phyloP scores from a whole-genome alignment of 1,140 invertebrate species.

The Eupristina koningsbergeri region DNA sequence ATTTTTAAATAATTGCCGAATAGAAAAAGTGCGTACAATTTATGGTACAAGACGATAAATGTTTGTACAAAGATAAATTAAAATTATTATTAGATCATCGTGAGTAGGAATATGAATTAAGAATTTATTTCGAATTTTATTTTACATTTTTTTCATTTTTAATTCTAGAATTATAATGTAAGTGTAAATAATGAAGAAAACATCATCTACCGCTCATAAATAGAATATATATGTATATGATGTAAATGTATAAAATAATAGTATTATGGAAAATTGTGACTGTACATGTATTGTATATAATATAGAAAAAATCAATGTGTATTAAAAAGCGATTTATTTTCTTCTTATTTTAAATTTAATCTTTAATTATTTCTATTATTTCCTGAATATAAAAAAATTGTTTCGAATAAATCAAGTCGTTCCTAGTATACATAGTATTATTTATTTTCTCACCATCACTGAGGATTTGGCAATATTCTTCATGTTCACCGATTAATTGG shows the following conservation, averaged over 20 bases:
- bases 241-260: constrained; percentile 52
- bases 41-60: constrained; percentile 9
- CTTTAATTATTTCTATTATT: neutral
- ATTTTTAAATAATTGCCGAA: neutral
- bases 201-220: constrained; percentile 37
- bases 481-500: no score
- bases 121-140: constrained; percentile 6
- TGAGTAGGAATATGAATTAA: neutral
- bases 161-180: constrained; percentile 4
- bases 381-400: neutral
- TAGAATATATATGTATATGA: constrained; percentile 53
- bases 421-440: neutral
- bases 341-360: constrained; percentile 13
- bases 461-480: neutral
- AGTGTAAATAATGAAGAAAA: constrained; percentile 43
- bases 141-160: constrained; percentile 15
- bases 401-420: neutral
- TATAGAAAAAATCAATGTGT: constrained; percentile 54
- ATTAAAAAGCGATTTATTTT: constrained; percentile 41
- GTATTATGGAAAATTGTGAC: constrained; percentile 50
- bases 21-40: neutral
- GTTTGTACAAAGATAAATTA: neutral
- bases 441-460: neutral
- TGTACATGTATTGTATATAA: constrained; percentile 62
- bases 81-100: constrained; percentile 1